phyloP scores from a whole-genome alignment of 2,888 invertebrate genomes.

The Nephrotoma flavescens region DNA sequence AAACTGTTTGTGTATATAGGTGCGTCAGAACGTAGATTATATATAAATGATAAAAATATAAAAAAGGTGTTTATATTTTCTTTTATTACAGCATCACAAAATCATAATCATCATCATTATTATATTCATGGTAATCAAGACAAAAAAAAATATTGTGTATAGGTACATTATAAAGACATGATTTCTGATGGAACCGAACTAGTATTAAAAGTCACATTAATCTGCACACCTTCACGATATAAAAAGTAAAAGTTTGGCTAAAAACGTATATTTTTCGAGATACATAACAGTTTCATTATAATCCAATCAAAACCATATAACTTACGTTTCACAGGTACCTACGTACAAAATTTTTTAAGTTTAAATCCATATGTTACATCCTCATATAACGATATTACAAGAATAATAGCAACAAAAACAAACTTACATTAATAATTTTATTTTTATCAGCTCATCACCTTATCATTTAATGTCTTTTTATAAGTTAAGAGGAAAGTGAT shows the following conservation, averaged over 20 bases:
- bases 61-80: background rate
- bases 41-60: background rate
- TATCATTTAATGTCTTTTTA: background rate
- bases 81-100: background rate
- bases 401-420: background rate
- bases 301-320: background rate
- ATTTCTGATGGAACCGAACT: background rate
- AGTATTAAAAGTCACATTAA: background rate
- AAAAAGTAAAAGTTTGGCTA: too few species aligned
- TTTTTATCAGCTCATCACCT: background rate
- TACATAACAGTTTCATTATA: background rate
- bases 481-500: background rate
- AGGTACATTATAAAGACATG: background rate
- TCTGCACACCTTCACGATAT: too few species aligned
- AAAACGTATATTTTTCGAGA: too few species aligned
- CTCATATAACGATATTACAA: background rate
- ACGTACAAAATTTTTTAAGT: background rate
- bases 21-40: background rate
- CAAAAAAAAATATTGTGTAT: background rate
- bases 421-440: background rate
- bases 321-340: background rate
- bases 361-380: background rate
- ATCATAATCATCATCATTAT: background rate
- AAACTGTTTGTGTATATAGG: background rate
- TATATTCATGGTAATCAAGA: background rate